Evolutionary conservation across 2,888 invertebrate species (phyloP), one percentile per base, ranked within the genome.

Genomic region (Erebia ligea): DNA sequence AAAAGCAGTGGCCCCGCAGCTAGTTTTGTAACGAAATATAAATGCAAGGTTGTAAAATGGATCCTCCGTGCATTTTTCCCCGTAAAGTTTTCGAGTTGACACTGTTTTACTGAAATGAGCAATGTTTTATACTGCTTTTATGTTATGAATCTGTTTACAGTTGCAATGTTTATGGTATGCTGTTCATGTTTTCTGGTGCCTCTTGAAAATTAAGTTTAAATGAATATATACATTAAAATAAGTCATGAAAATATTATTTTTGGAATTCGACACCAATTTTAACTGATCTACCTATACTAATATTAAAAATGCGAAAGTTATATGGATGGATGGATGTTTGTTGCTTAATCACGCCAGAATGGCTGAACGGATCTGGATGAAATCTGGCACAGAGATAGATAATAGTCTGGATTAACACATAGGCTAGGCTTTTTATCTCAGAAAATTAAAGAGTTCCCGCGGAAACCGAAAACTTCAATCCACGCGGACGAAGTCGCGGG

Each of bases 21-120:
- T 34, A 34, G 34, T 52, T 64, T 54, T 64, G 64, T 54, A 54
- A 54, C 34, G 64, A 64, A 64, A 64, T 54, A 19, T 54, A 64
- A 64, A 69, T 56, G 56, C 61, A 48, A 52, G 40, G 45, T 70
- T 54, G 61, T 72, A 68, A 74, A 72, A 72, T 58, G 72, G 65
- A 72, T 70, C 65, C 66, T 68, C 17, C 62, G 34, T 67, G 57
- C 61, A 73, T 72, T 69, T 74, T 74, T 68, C 42, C 42, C 25
- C 48, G 61, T 52, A 68, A 68, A 69, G 59, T 72, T 72, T 69
- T 69, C 58, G 61, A 70, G 71, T 69, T 69, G 71, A 73, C 69
- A 71, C 64, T 65, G 67, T 64, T 69, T 71, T 69, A 54, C 61
- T 40, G 71, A 67, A 67, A 73, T 73, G 73, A 73, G 67, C 65